Evolutionary conservation across 1,140 invertebrate species (phyloP).

Genomic region (Magallana angulata): DNA sequence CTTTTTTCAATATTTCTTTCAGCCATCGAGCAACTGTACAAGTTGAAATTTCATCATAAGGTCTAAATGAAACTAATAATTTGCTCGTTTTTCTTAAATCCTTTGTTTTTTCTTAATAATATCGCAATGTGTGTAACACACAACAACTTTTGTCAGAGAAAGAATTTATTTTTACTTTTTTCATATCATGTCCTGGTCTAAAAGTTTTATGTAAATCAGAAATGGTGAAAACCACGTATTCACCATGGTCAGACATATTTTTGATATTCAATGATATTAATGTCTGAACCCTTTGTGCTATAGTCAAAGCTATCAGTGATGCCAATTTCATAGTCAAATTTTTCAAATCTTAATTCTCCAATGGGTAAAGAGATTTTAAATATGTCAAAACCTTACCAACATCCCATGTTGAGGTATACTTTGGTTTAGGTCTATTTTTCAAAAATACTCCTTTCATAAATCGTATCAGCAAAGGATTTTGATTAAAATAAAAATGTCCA

Average conservation of each 20-base stretch:
- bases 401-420: slow-evolving; percentile 52
- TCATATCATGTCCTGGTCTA: neutral
- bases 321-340: slow-evolving; percentile 52
- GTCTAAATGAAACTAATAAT: no score
- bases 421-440: no score
- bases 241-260: slow-evolving; percentile 7
- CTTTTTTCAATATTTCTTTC: no score
- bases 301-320: slow-evolving; percentile 43
- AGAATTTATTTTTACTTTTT: neutral
- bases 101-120: slow-evolving; percentile 49
- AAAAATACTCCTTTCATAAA: neutral
- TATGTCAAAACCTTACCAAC: slow-evolving; percentile 52
- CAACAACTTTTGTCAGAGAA: slow-evolving; percentile 18
- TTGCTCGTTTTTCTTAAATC: no score
- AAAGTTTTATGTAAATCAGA: slow-evolving; percentile 37
- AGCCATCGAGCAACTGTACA: no score
- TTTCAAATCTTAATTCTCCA: slow-evolving; percentile 46
- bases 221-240: slow-evolving; percentile 31
- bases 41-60: no score
- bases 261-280: slow-evolving; percentile 44
- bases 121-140: slow-evolving; percentile 26
- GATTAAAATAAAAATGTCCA: slow-evolving; percentile 57
- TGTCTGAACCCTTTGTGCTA: slow-evolving; percentile 52
- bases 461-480: slow-evolving; percentile 39
- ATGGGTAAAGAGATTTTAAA: slow-evolving; percentile 26